phyloP scores from a whole-genome alignment of 2,888 invertebrate species.

The Rhimphoctona megacephalus region DNA sequence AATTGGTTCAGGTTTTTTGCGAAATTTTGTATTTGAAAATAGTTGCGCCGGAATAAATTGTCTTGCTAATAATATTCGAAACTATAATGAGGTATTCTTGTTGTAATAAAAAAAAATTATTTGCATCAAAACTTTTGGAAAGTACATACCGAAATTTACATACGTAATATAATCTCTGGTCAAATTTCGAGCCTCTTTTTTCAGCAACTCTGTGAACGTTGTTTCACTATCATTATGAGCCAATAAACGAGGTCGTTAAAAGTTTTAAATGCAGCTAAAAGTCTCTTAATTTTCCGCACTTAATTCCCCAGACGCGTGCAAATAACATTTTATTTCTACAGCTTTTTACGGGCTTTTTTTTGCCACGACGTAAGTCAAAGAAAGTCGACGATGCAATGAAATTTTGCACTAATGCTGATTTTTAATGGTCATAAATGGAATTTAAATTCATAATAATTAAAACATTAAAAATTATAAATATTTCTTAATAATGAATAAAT shows the following conservation, averaged over 20 bases:
- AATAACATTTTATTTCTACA: constrained; percentile 3
- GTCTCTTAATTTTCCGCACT: constrained; percentile 73
- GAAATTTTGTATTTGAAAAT: neutral
- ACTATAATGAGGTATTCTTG: neutral
- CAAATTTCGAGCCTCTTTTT: constrained; percentile 23
- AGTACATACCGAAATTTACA: neutral
- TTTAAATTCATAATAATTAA: neutral
- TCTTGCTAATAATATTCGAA: neutral
- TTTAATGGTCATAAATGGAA: neutral
- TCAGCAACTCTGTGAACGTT: neutral
- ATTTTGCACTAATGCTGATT: neutral
- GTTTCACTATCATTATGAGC: constrained; percentile 10
- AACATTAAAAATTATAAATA: neutral
- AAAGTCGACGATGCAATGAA: neutral
- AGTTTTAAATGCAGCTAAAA: constrained; percentile 75
- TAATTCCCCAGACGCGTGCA: neutral
- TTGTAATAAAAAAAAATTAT: neutral
- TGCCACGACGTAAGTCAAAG: neutral
- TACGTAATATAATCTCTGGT: neutral
- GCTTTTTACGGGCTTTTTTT: neutral
- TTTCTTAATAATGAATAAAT: neutral
- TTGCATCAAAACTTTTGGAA: neutral
- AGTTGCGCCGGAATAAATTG: neutral
- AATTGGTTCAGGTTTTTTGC: neutral
- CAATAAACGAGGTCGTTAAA: constrained; percentile 79